These are phyloP conservation scores for Enteromius radiatus DNA, from an alignment of 2,797 vertebrate species.

Conservation along the genomic window DNA sequence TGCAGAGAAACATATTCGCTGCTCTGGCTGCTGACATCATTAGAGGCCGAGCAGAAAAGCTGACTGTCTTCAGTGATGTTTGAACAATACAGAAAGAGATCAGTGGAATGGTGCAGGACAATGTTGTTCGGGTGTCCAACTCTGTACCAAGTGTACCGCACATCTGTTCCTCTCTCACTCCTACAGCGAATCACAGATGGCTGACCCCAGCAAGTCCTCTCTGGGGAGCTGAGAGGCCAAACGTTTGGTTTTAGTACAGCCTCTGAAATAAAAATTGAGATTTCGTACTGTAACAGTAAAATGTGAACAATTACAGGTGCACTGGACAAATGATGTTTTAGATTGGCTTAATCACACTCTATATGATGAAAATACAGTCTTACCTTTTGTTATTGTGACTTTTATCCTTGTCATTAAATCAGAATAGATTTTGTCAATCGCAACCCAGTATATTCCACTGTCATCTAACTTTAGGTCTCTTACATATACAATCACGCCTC, in stretches of 20 bases:
- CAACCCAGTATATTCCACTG: conserved; percentile 75
- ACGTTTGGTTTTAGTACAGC: conserved; percentile 72
- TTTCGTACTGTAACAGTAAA: not conserved
- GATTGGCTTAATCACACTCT: not conserved
- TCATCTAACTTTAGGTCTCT: conserved; percentile 65
- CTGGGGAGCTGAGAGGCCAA: conserved; percentile 61
- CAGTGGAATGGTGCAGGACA: conserved; percentile 46
- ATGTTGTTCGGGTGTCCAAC: not conserved
- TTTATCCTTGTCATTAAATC: conserved; percentile 73
- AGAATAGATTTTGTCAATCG: conserved; percentile 70
- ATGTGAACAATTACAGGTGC: not conserved
- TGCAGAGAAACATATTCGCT: conserved; percentile 68
- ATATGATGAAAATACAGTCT: conserved; percentile 32
- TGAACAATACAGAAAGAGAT: conserved; percentile 70
- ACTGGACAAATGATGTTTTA: not conserved
- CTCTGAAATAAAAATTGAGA: conserved; percentile 62
- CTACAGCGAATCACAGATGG: conserved; percentile 68
- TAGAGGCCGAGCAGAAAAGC: conserved; percentile 71
- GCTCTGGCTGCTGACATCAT: conserved; percentile 64
- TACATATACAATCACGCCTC: conserved; percentile 64
- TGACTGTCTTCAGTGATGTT: conserved; percentile 40
- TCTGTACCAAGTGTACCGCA: conserved; percentile 73
- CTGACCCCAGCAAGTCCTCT: conserved; percentile 72
- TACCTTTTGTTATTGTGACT: conserved; percentile 72
- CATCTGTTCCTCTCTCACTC: conserved; percentile 60